These are phyloP conservation scores for Tinamus major DNA, from an alignment of 2,797 vertebrate genomes.

Conservation along the genomic window DNA sequence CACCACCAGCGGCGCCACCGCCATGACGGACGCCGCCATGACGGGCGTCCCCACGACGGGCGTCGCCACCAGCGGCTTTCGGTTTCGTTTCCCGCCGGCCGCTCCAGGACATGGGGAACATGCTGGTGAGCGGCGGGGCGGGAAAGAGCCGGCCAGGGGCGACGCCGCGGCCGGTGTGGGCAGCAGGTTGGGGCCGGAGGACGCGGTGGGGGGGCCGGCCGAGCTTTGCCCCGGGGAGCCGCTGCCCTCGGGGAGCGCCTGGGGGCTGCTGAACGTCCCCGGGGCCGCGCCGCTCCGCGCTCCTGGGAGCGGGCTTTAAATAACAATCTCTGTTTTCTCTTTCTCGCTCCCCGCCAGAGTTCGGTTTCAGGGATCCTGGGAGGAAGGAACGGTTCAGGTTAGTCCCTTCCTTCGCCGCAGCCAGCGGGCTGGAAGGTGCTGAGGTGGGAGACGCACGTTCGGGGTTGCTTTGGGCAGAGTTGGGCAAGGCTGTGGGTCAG, in stretches of 20 bases:
- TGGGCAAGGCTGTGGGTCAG: background rate
- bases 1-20: background rate
- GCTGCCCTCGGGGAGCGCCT: no score
- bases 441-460: no score
- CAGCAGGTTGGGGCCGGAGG: no score
- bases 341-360: background rate
- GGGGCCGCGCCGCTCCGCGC: no score
- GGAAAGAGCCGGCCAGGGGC: no score
- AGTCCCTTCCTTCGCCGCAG: background rate
- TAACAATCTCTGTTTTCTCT: background rate
- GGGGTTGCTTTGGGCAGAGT: background rate
- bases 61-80: background rate
- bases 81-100: conserved; percentile 43
- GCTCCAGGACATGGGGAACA: no score
- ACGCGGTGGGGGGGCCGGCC: no score
- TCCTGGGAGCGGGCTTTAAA: no score
- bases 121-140: no score
- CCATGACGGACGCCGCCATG: background rate
- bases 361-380: background rate
- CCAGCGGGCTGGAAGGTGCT: background rate
- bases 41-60: background rate
- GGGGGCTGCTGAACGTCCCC: no score
- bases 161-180: no score
- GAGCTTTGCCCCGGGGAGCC: no score
- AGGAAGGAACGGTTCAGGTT: background rate